A percentile compares a stretch with the other conserved stretches of the same genome.
Conservation (phyloP, 2,888 invertebrate genomes). For the Oligia strigilis region DNA sequence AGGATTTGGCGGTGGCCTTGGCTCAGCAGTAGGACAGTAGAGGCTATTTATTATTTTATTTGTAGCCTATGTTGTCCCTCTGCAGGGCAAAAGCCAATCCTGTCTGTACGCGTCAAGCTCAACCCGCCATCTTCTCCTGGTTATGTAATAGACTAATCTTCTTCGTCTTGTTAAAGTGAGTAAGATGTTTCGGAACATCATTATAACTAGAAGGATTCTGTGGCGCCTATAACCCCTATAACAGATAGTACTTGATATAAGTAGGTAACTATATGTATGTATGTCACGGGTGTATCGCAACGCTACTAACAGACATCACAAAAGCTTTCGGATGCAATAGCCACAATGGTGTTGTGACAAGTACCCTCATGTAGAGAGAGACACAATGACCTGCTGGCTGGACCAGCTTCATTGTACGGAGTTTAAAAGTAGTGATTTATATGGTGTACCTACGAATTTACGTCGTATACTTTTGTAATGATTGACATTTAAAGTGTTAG, state of each 20-base stretch:
- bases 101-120: neutral
- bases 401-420: conserved; percentile 7
- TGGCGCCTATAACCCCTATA: neutral
- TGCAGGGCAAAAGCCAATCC: neutral
- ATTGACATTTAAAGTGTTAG: neutral
- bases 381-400: conserved; percentile 43
- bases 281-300: conserved; percentile 51
- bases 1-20: neutral
- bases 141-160: neutral
- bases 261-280: conserved; percentile 21
- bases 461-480: neutral
- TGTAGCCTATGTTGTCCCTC: neutral
- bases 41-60: neutral
- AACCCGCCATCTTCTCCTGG: neutral
- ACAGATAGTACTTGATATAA: conserved; percentile 8
- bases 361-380: conserved; percentile 15
- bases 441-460: neutral
- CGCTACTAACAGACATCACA: conserved; percentile 50
- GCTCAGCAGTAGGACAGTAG: too few relatives aligned
- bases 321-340: conserved; percentile 53
- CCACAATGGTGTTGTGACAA: conserved; percentile 53
- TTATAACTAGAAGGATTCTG: neutral
- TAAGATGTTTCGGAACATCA: neutral
- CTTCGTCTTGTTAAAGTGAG: neutral
- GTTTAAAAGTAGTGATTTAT: neutral